These are phyloP conservation scores for Machaerirhynchus nigripectus DNA, from an alignment of 2,113 vertebrate species.

Conservation along the genomic window DNA sequence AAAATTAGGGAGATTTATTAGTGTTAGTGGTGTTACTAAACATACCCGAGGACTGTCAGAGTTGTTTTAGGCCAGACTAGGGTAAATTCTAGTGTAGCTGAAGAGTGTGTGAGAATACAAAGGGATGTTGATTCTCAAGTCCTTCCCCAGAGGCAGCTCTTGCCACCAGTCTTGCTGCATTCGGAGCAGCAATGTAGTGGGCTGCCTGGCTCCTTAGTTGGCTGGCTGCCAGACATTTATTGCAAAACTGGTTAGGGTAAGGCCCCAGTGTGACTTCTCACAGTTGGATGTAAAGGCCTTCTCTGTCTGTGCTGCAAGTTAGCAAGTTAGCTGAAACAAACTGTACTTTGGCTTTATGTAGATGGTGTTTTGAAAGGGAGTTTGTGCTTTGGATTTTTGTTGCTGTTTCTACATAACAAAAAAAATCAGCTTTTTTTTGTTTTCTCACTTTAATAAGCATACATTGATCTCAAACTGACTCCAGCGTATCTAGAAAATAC, in stretches of 20 bases:
- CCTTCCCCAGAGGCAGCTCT: background rate
- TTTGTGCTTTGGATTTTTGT: background rate
- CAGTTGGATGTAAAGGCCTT: background rate
- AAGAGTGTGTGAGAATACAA: background rate
- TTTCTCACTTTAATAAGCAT: background rate
- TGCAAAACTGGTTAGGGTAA: background rate
- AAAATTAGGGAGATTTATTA: background rate
- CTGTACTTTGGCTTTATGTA: background rate
- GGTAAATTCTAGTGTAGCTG: background rate
- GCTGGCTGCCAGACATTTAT: background rate
- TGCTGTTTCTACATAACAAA: background rate
- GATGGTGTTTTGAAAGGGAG: background rate
- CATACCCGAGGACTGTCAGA: background rate
- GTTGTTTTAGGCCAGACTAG: background rate
- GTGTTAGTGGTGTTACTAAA: background rate
- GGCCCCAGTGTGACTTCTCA: background rate
- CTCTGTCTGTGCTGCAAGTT: background rate
- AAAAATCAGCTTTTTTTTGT: background rate
- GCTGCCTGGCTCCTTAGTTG: background rate
- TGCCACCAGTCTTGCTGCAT: background rate
- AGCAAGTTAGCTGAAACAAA: background rate
- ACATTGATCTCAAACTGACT: background rate
- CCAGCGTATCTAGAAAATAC: background rate
- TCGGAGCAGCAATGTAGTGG: background rate
- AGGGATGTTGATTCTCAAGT: background rate